Conservation (phyloP, 2,888 invertebrate genomes). For the Druceiella hillmani region DNA sequence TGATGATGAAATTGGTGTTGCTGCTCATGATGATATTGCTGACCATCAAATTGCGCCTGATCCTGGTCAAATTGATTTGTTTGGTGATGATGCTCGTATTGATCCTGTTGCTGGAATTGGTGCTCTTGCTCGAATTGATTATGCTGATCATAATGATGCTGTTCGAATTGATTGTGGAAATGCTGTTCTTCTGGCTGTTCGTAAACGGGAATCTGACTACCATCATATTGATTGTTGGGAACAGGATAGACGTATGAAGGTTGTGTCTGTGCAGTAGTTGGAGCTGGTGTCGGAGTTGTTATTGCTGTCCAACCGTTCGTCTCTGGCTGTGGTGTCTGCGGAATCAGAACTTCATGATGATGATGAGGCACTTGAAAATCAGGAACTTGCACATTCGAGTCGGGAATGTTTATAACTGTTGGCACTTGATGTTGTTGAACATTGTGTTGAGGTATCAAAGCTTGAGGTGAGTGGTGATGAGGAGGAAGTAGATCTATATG, state of each 20-base stretch:
- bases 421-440: not conserved
- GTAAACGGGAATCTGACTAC: constrained; percentile 33
- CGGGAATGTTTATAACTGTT: not conserved
- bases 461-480: too few species aligned
- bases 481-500: too few species aligned
- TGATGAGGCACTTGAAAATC: constrained; percentile 30
- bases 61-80: not conserved
- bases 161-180: constrained; percentile 29
- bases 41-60: not conserved
- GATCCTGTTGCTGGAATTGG: constrained; percentile 1
- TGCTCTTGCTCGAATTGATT: not conserved
- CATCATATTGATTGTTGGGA: constrained; percentile 39
- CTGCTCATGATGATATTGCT: constrained; percentile 3
- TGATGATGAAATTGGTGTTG: constrained; percentile 29
- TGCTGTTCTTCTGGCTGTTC: constrained; percentile 37
- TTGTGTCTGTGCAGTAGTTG: not conserved
- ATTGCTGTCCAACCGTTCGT: constrained; percentile 1
- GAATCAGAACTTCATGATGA: constrained; percentile 30
- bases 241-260: constrained; percentile 17
- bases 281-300: not conserved
- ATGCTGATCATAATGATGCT: not conserved
- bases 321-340: constrained; percentile 24
- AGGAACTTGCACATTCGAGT: not conserved
- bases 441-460: too few species aligned
- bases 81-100: constrained; percentile 1